Evolutionary conservation across 2,797 vertebrate species (phyloP).

Genomic region (Semotilus atromaculatus): DNA sequence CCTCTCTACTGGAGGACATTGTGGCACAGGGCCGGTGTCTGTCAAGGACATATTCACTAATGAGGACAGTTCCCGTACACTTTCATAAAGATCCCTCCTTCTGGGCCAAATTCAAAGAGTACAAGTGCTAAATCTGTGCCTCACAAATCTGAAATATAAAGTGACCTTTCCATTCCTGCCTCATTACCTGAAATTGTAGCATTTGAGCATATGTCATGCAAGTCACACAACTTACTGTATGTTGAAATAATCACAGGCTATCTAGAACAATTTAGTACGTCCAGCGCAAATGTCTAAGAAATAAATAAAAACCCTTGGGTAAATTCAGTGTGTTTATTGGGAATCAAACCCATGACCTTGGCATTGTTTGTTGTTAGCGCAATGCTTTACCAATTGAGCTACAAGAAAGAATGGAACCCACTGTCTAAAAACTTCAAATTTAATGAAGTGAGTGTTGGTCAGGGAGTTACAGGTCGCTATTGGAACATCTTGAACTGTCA

Average conservation of each 20-base stretch:
- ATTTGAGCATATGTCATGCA: conserved; percentile 31
- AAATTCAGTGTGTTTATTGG: not conserved
- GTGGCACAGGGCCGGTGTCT: not conserved
- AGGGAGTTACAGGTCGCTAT: conserved; percentile 80
- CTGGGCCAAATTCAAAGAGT: conserved; percentile 23
- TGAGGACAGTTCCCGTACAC: conserved; percentile 46
- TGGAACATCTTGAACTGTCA: conserved; percentile 77
- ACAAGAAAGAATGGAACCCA: conserved; percentile 6
- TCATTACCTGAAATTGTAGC: conserved; percentile 36
- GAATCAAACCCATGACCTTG: not conserved
- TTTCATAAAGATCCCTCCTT: conserved; percentile 42
- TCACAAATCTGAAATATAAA: conserved; percentile 20
- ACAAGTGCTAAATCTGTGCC: conserved; percentile 1
- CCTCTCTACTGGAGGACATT: conserved; percentile 5
- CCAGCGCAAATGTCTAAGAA: not conserved
- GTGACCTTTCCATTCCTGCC: conserved; percentile 37
- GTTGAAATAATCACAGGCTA: conserved; percentile 19
- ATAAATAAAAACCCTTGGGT: not conserved
- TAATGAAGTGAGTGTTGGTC: too few relatives aligned
- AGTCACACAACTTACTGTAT: not conserved
- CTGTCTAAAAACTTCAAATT: too few relatives aligned
- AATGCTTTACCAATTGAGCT: not conserved
- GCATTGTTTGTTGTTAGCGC: not conserved
- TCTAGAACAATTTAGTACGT: not conserved
- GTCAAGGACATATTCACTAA: conserved; percentile 49